phyloP scores from a whole-genome alignment of 2,113 vertebrate genomes.

The human (Homo sapiens) region GRCh38 chr5:59058001-59058500 shows the following conservation, averaged over 20 bases:
- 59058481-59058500: not conserved
- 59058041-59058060: not conserved
- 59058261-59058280: not conserved
- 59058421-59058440: not conserved
- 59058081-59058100: not conserved
- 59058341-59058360: not conserved
- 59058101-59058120: not conserved
- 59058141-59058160: not conserved
- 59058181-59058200: slow-evolving; percentile 14
- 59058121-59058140: not conserved
- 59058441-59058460: not conserved
- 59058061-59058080: not conserved
- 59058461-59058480: not conserved
- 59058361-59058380: not conserved
- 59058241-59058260: not conserved
- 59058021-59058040: not conserved
- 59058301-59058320: not conserved
- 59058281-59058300: not conserved
- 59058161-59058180: not conserved
- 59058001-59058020: not conserved
- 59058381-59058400: not conserved
- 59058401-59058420: not conserved
- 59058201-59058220: not conserved
- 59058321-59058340: not conserved
- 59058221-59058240: not conserved